phyloP scores from a whole-genome alignment of 2,888 invertebrate genomes.

The Orthosia gothica region DNA sequence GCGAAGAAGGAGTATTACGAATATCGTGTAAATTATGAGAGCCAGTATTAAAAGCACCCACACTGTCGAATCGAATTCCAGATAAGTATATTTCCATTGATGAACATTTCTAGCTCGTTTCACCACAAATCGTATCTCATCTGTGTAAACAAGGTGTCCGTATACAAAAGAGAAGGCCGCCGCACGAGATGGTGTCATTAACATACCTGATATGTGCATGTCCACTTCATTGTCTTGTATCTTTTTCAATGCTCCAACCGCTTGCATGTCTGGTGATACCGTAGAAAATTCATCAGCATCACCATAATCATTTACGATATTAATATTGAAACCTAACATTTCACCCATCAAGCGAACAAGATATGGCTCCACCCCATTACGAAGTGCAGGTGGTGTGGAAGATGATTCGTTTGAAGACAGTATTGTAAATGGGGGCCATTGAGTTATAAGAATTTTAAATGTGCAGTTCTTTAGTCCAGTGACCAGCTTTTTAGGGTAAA shows the following conservation, averaged over 20 bases:
- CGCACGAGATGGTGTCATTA: constrained; percentile 52
- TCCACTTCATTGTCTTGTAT: constrained; percentile 58
- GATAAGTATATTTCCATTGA: too few relatives aligned
- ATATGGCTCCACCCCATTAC: constrained; percentile 72
- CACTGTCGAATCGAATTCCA: too few relatives aligned
- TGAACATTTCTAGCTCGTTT: neutral
- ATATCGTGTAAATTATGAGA: too few relatives aligned
- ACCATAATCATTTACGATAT: constrained; percentile 67
- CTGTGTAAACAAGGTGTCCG: constrained; percentile 51
- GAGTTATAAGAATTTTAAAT: constrained; percentile 69
- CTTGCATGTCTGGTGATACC: constrained; percentile 68
- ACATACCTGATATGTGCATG: constrained; percentile 48
- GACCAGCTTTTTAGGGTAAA: constrained; percentile 72
- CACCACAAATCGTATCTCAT: constrained; percentile 59
- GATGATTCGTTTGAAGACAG: constrained; percentile 25
- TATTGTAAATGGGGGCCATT: constrained; percentile 76
- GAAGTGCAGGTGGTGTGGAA: constrained; percentile 9
- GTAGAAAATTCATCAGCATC: constrained; percentile 69
- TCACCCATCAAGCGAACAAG: constrained; percentile 72
- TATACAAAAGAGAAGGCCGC: constrained; percentile 47
- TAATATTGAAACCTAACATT: constrained; percentile 73
- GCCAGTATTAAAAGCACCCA: too few relatives aligned
- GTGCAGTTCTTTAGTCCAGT: constrained; percentile 78
- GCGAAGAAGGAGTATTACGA: too few relatives aligned
- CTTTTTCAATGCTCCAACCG: constrained; percentile 65